Conservation (phyloP, 2,888 invertebrate genomes). For the Drosophila ochracea region DNA sequence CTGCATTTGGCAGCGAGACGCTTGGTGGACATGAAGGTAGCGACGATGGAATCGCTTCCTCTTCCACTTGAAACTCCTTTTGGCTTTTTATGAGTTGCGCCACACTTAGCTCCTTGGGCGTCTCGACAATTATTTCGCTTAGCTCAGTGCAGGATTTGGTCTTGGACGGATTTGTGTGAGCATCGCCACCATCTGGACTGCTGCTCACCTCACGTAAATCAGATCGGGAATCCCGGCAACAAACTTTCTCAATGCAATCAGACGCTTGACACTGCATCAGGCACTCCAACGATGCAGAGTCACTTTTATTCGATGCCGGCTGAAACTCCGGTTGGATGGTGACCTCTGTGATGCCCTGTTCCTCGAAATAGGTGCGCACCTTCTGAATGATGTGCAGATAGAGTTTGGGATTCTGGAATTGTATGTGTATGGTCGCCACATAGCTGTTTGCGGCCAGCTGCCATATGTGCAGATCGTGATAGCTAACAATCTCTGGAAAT, state of each 20-base stretch:
- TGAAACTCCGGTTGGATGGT: slow-evolving; percentile 95
- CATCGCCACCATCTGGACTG: slow-evolving; percentile 45
- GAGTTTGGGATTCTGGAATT: slow-evolving; percentile 88
- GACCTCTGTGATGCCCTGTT: slow-evolving; percentile 92
- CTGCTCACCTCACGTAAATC: slow-evolving; percentile 77
- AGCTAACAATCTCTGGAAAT: slow-evolving; percentile 90
- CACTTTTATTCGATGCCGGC: slow-evolving; percentile 62
- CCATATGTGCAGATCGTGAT: slow-evolving; percentile 96
- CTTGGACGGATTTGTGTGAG: slow-evolving; percentile 17
- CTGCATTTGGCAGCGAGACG: slow-evolving; percentile 28
- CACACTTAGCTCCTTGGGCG: slow-evolving; percentile 58
- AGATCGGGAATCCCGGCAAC: slow-evolving; percentile 80
- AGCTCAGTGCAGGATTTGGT: slow-evolving; percentile 64
- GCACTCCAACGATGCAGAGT: slow-evolving; percentile 78
- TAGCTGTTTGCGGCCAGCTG: slow-evolving; percentile 92
- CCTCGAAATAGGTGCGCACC: slow-evolving; percentile 91
- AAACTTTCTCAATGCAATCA: slow-evolving; percentile 83
- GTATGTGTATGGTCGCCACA: slow-evolving; percentile 94
- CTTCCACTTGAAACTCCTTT: background rate
- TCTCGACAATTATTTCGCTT: slow-evolving; percentile 53
- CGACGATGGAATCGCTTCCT: background rate
- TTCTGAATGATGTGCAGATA: slow-evolving; percentile 87
- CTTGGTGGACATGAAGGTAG: slow-evolving; percentile 38
- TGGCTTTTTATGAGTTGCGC: slow-evolving; percentile 44
- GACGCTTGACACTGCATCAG: slow-evolving; percentile 80